These are phyloP conservation scores for Paramisgurnus dabryanus DNA, from an alignment of 2,113 vertebrate genomes.

Conservation along the genomic window DNA sequence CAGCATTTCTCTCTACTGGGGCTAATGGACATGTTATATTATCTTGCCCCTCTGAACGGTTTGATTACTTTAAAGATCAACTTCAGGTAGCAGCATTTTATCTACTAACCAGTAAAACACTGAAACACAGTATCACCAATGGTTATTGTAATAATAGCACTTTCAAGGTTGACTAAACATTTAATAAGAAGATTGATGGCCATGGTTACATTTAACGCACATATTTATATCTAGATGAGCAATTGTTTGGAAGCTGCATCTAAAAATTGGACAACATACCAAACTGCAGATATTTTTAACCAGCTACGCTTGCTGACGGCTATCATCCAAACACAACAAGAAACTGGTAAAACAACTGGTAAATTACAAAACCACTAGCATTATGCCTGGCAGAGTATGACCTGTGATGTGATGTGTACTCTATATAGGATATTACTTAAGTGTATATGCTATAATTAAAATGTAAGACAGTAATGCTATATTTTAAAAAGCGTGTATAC, in stretches of 20 bases:
- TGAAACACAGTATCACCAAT: not conserved
- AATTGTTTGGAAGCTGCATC: constrained; percentile 11
- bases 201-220: not conserved
- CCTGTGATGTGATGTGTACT: not conserved
- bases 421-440: not conserved
- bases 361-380: not conserved
- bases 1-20: constrained; percentile 34
- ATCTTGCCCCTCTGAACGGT: not conserved
- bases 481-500: no score
- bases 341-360: constrained; percentile 49
- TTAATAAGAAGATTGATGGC: no score
- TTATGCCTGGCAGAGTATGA: not conserved
- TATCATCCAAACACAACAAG: constrained; percentile 52
- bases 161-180: not conserved
- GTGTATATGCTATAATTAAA: not conserved
- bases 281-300: constrained; percentile 43
- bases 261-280: not conserved
- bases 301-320: constrained; percentile 44
- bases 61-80: not conserved
- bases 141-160: not conserved
- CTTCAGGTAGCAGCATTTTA: constrained; percentile 33
- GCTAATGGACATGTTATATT: not conserved
- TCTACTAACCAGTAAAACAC: not conserved
- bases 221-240: constrained; percentile 34
- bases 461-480: not conserved